Evolutionary conservation across 1,140 invertebrate genomes (phyloP).

Genomic region (Batillaria attramentaria): DNA sequence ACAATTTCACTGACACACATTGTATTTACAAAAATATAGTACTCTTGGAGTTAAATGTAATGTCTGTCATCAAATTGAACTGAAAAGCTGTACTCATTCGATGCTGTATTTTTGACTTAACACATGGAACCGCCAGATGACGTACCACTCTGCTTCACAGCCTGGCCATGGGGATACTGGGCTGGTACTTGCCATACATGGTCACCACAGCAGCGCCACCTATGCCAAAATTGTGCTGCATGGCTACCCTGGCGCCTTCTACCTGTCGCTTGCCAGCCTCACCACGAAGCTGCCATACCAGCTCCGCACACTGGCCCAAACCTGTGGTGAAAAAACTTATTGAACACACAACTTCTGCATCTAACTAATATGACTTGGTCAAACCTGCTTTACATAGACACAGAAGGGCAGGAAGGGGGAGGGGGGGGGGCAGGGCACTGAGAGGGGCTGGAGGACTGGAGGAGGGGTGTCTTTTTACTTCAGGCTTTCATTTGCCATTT

Average conservation of each 20-base stretch:
- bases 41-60: background rate
- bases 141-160: slow-evolving; percentile 18
- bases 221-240: slow-evolving; percentile 97
- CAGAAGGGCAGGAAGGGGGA: too few relatives aligned
- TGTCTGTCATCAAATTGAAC: background rate
- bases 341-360: too few relatives aligned
- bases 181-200: slow-evolving; percentile 79
- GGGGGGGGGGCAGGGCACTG: too few relatives aligned
- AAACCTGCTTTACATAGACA: too few relatives aligned
- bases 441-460: too few relatives aligned
- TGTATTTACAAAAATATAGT: background rate
- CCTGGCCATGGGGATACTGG: slow-evolving; percentile 24
- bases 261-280: slow-evolving; percentile 93
- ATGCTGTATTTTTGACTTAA: background rate
- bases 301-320: slow-evolving; percentile 94
- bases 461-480: too few relatives aligned
- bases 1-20: too few relatives aligned
- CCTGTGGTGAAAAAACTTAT: too few relatives aligned
- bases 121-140: background rate
- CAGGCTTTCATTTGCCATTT: too few relatives aligned
- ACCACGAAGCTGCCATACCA: slow-evolving; percentile 91
- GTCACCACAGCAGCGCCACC: slow-evolving; percentile 95
- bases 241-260: slow-evolving; percentile 83
- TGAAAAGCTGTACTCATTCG: background rate
- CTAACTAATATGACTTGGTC: too few relatives aligned